Conservation (phyloP, 2,888 invertebrate genomes). For the Hirtodrosophila alboralis region DNA sequence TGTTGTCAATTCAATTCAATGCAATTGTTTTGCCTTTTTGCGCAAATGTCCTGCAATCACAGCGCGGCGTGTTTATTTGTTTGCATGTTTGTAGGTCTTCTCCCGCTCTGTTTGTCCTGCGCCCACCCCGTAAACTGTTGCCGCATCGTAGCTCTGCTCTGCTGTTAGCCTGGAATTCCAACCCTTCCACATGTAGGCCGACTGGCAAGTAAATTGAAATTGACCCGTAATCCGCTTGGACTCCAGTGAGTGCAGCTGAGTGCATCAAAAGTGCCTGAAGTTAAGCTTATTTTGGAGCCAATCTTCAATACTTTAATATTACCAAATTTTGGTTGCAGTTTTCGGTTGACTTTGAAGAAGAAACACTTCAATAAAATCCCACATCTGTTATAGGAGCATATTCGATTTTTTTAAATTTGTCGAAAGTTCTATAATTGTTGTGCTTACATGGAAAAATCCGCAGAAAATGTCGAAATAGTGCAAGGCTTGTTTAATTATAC, state of each 20-base stretch:
- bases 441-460: too few species aligned
- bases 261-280: constrained; percentile 27
- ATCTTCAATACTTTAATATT: constrained; percentile 14
- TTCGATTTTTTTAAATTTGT: too few species aligned
- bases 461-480: too few species aligned
- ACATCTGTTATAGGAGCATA: too few species aligned
- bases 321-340: too few species aligned
- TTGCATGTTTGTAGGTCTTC: constrained; percentile 49
- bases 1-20: constrained; percentile 67
- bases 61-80: constrained; percentile 66
- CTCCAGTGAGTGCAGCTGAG: constrained; percentile 56
- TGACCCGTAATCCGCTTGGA: constrained; percentile 56
- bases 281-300: constrained; percentile 1
- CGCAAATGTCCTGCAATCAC: constrained; percentile 75
- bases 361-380: too few species aligned
- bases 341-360: too few species aligned
- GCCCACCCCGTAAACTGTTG: constrained; percentile 38
- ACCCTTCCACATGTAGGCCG: not conserved
- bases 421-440: too few species aligned
- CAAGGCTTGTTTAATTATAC: too few species aligned
- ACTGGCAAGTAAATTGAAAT: constrained; percentile 58
- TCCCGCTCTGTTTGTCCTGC: constrained; percentile 32
- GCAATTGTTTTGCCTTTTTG: constrained; percentile 79
- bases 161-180: constrained; percentile 25
- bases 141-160: constrained; percentile 45